Conservation (phyloP, 2,113 vertebrate species). For the Atlantisia rogersi region DNA sequence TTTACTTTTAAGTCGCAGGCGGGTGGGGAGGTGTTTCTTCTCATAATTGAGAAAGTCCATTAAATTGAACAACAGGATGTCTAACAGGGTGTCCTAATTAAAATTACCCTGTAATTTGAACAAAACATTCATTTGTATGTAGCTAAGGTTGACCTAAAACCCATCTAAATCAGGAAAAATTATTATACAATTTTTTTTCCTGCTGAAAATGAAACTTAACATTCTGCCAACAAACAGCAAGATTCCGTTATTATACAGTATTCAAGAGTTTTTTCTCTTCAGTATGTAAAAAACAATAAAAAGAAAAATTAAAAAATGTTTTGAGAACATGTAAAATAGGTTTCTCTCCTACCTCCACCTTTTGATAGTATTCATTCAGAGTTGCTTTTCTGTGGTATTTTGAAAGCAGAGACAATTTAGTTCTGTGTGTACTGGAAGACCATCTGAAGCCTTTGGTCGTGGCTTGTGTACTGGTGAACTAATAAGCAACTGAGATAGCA, state of each 20-base stretch:
- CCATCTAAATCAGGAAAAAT: constrained; percentile 47
- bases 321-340: neutral
- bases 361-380: neutral
- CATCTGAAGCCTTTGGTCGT: neutral
- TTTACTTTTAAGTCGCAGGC: neutral
- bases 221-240: constrained; percentile 38
- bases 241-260: neutral
- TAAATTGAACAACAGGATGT: constrained; percentile 66
- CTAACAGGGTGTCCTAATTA: constrained; percentile 66
- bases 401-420: neutral
- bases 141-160: constrained; percentile 61
- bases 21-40: constrained; percentile 25
- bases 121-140: constrained; percentile 56
- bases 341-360: neutral
- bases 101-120: constrained; percentile 64
- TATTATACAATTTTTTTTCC: neutral
- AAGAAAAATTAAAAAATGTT: neutral
- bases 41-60: constrained; percentile 64
- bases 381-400: neutral
- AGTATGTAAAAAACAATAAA: neutral
- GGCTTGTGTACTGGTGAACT: neutral
- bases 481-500: constrained; percentile 51
- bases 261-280: constrained; percentile 11
- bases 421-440: neutral
- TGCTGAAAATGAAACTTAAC: constrained; percentile 34